Evolutionary conservation across 2,888 invertebrate species (phyloP), one percentile per base, ranked within the genome.

Genomic region (Amphipoea lucens): DNA sequence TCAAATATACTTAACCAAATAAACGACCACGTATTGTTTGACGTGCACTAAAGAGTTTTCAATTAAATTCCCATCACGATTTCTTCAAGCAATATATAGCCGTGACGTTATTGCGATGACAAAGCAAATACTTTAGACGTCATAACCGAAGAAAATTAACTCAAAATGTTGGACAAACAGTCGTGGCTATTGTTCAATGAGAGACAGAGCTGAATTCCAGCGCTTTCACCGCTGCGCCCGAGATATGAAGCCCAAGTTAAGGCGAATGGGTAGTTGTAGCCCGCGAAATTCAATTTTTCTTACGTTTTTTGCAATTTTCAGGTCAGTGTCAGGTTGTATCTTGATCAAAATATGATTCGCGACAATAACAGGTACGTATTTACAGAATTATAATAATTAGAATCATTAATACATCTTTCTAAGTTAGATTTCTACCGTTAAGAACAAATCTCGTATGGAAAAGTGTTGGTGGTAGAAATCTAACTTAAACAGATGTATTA

Each of bases 201-300:
- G 91, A 90, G 89, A 89, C 87, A 85, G 88, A 90, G 70, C 70
- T 54, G 69, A 92, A 94, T 94, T 93, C 91, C 90, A 91, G 87
- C 83, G 92, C 93, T 93, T 93, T 94, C 92, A 90, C 92, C 89
- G 81, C 81, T 85, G 70, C 69, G 87, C 84, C 85, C 88, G 83
- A 91, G 92, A 92, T 94, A 94, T 94, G 93, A 93, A 92, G 90
- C 90, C 85, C 82, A 89, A 91, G 90, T 92, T 92, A n/a, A n/a
- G n/a, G n/a, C n/a, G n/a, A n/a, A n/a, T n/a, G n/a, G n/a, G n/a
- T n/a, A n/a, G n/a, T n/a, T n/a, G n/a, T n/a, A n/a, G n/a, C n/a
- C n/a, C n/a, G n/a, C n/a, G n/a, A n/a, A n/a, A n/a, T n/a, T n/a
- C n/a, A n/a, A n/a, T n/a, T n/a, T n/a, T n/a, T n/a, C n/a, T n/a